Evolutionary conservation across 2,888 invertebrate genomes (phyloP).

Genomic region (Bugula neritina): DNA sequence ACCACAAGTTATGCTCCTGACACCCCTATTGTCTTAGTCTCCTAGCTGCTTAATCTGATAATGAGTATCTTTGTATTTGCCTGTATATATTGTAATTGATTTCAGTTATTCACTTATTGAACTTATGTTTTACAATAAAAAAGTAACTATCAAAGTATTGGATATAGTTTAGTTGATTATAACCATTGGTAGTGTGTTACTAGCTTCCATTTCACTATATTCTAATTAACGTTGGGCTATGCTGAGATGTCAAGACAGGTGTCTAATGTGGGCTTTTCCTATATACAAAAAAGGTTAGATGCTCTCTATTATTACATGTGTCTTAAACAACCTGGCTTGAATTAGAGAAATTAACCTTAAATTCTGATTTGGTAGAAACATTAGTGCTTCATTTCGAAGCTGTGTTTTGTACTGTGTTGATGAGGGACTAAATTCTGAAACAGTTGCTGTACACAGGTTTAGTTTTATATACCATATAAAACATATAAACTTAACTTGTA

Average conservation of each 20-base stretch:
- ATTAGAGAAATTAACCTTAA: no score
- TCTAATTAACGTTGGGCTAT: neutral
- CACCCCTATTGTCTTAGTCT: neutral
- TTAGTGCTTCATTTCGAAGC: no score
- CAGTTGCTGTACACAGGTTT: no score
- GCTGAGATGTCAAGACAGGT: neutral
- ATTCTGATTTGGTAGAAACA: no score
- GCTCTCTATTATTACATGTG: no score
- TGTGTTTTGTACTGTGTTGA: no score
- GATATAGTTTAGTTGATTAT: neutral
- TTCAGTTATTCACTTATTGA: neutral
- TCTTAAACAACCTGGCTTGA: no score
- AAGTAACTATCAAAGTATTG: neutral
- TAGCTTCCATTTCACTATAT: neutral
- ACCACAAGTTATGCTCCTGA: no score
- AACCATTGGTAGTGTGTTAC: no score
- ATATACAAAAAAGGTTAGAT: slow-evolving; percentile 15
- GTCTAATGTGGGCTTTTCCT: slow-evolving; percentile 6
- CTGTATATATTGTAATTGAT: neutral
- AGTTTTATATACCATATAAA: no score
- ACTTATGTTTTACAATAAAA: neutral
- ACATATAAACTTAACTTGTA: no score
- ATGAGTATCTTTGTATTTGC: neutral
- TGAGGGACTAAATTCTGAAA: no score
- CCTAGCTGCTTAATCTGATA: neutral